These are phyloP conservation scores for Dromococcyx pavoninus DNA, from an alignment of 2,797 vertebrate species.

Conservation along the genomic window DNA sequence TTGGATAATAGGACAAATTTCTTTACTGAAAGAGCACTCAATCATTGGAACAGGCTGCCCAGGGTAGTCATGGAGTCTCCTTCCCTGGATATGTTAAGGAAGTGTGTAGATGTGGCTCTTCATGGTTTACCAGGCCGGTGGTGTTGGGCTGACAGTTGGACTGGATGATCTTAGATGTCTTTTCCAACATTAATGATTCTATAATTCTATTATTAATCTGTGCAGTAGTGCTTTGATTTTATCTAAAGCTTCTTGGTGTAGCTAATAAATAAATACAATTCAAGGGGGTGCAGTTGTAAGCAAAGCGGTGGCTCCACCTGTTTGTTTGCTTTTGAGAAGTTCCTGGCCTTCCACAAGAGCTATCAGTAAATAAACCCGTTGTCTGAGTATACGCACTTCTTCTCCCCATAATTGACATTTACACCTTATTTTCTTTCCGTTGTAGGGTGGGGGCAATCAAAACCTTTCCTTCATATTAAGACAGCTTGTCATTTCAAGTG, in stretches of 20 bases:
- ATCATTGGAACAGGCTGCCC: too few relatives aligned
- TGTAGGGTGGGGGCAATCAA: background rate
- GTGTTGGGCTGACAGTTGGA: too few relatives aligned
- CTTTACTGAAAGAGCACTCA: too few relatives aligned
- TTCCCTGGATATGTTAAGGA: too few relatives aligned
- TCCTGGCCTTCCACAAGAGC: background rate
- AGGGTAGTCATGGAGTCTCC: too few relatives aligned
- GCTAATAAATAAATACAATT: background rate
- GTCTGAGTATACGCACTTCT: background rate
- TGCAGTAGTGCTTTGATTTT: background rate
- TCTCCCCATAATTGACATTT: background rate
- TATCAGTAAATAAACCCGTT: background rate
- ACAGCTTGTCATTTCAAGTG: background rate
- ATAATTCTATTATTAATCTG: background rate
- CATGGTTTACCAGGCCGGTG: too few relatives aligned
- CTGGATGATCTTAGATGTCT: too few relatives aligned
- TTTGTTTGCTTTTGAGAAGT: background rate
- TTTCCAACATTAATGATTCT: too few relatives aligned
- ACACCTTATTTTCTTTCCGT: background rate
- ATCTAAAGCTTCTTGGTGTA: background rate
- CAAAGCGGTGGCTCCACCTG: background rate
- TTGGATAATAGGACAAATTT: too few relatives aligned
- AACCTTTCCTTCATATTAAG: background rate
- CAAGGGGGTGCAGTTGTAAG: background rate
- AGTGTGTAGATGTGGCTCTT: too few relatives aligned